Conservation (phyloP, 2,113 vertebrate genomes). For the Catharus fuscescens region DNA sequence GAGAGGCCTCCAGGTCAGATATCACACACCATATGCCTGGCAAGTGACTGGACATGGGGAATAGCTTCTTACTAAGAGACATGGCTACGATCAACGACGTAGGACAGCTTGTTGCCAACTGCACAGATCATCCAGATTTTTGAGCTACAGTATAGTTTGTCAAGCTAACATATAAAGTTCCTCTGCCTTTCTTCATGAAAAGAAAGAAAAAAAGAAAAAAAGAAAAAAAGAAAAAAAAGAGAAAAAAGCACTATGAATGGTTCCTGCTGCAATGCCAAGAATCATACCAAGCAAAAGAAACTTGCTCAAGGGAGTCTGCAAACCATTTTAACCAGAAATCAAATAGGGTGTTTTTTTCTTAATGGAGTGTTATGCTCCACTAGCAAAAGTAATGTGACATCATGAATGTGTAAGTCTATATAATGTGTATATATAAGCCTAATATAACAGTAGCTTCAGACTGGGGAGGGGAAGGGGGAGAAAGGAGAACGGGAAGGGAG, state of each 20-base stretch:
- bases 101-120: neutral
- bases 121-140: neutral
- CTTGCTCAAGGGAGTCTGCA: neutral
- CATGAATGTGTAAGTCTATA: neutral
- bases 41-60: accelerated
- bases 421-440: neutral
- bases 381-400: neutral
- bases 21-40: accelerated
- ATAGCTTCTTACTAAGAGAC: neutral
- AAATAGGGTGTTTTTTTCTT: neutral
- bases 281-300: neutral
- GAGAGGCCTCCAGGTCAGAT: neutral
- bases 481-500: accelerated
- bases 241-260: neutral
- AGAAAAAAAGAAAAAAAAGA: too few relatives aligned
- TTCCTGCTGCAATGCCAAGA: neutral
- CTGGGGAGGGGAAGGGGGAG: accelerated
- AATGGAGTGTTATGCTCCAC: neutral
- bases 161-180: neutral
- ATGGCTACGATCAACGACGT: neutral
- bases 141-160: neutral
- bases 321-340: neutral
- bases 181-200: neutral
- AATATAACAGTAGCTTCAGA: neutral
- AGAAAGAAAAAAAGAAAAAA: too few relatives aligned